Evolutionary conservation across 2,888 invertebrate species (phyloP), one percentile per base, ranked within the genome.

Genomic region (Griposia aprilina): DNA sequence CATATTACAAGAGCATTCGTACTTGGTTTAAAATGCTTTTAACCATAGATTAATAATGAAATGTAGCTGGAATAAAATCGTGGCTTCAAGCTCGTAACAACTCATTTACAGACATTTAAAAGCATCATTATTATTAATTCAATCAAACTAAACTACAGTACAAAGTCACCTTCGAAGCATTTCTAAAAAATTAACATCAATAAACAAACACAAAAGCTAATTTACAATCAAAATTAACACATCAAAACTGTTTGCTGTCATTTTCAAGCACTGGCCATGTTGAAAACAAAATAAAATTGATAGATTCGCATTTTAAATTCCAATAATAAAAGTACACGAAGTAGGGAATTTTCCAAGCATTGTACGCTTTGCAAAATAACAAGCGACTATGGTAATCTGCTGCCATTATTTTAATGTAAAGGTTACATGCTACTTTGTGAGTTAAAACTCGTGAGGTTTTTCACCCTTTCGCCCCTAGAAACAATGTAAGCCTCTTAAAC

Each of bases 181-280:
- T 26, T 11, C 1, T n/a, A 55, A 48, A n/a, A 76, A 0, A 11
- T 50, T 26, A 59, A 65, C 48, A 52, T 30, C 68, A 55, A 68
- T 63, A 30, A 48, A 50, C 26, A 65, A 26, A 60, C 30, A 70
- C 15, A 45, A 71, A 55, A 13, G 2, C 15, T 52, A 74, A 74
- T 59, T 68, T 8, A 68, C 55, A 60, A 57, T 65, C 7, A 30
- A 57, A 73, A 62, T 66, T 50, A 23, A 69, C 77, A 66, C 8
- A 10, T n/a, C 63, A 68, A 57, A 75, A 36, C 50, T 76, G 45
- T 50, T 65, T 69, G 76, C 78, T 65, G 69, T 65, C 71, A 71
- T 20, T 26, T 50, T 59, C 70, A 74, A 67, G 45, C 55, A 69
- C 10, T 59, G 57, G 72, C 68, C 75, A 74, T 67, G 55, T 74